Conservation (phyloP, 2,113 vertebrate species). For the Parus major region DNA sequence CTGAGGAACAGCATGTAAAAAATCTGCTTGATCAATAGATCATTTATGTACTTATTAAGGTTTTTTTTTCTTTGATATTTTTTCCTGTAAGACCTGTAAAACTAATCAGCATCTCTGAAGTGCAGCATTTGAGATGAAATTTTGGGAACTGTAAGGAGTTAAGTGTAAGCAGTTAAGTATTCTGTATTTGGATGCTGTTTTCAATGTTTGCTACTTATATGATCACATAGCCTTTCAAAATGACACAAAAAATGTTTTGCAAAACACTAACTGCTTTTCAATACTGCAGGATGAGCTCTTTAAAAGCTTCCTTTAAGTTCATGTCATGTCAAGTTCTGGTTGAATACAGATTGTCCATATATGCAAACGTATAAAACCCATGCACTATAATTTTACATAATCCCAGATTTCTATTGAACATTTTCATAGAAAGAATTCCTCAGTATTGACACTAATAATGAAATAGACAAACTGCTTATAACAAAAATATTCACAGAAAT, state of each 20-base stretch:
- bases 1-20: neutral
- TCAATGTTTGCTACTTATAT: neutral
- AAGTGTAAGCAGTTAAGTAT: neutral
- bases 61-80: neutral
- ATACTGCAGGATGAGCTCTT: neutral
- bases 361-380: neutral
- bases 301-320: neutral
- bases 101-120: neutral
- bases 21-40: neutral
- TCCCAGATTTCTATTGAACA: neutral
- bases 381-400: neutral
- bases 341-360: neutral
- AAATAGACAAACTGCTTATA: neutral
- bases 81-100: neutral
- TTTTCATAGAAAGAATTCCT: neutral
- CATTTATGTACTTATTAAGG: neutral
- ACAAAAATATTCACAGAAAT: neutral
- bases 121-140: neutral
- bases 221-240: neutral
- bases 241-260: neutral
- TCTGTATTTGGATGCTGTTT: neutral
- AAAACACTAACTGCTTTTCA: neutral
- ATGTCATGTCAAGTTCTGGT: neutral
- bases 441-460: neutral
- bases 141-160: neutral